Conservation (phyloP, 2,888 invertebrate genomes). For the Eremobia ochroleuca region DNA sequence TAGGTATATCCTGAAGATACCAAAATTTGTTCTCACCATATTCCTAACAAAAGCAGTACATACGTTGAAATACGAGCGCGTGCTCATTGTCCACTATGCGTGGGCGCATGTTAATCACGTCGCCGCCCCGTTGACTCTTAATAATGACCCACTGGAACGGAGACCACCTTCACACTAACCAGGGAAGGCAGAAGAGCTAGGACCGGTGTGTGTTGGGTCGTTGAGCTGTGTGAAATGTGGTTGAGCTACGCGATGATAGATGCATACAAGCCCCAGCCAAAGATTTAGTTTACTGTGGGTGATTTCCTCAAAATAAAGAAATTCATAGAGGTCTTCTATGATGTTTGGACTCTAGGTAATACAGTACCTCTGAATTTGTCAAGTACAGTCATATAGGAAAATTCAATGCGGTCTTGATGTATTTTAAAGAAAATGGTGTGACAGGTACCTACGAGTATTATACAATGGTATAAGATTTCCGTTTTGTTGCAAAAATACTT, state of each 20-base stretch:
- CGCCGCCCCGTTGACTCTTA: slow-evolving; percentile 50
- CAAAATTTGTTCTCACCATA: not conserved
- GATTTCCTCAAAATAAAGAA: not conserved
- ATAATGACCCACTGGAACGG: slow-evolving; percentile 52
- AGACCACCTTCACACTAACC: slow-evolving; percentile 35
- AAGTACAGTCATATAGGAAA: not conserved
- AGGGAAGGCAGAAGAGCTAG: slow-evolving; percentile 7
- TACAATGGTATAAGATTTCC: not conserved
- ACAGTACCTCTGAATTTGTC: not conserved
- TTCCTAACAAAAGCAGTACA: slow-evolving; percentile 53
- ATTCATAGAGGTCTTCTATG: not conserved
- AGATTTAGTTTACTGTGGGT: not conserved
- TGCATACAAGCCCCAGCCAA: not conserved
- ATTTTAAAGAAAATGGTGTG: not conserved
- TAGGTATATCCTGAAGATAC: not conserved
- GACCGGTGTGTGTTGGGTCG: fast-evolving
- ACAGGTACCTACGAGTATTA: not conserved
- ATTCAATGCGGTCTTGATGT: not conserved
- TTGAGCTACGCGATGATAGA: not conserved
- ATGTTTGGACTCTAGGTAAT: not conserved
- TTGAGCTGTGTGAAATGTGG: not conserved
- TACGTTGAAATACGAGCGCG: slow-evolving; percentile 33
- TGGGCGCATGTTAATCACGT: slow-evolving; percentile 55
- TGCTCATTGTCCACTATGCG: slow-evolving; percentile 54
- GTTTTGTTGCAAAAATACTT: not conserved